Percentiles rank a stretch among this genome's conserved stretches.
Evolutionary conservation across 2,797 vertebrate species (phyloP).

Genomic region (Sphenodon punctatus): DNA sequence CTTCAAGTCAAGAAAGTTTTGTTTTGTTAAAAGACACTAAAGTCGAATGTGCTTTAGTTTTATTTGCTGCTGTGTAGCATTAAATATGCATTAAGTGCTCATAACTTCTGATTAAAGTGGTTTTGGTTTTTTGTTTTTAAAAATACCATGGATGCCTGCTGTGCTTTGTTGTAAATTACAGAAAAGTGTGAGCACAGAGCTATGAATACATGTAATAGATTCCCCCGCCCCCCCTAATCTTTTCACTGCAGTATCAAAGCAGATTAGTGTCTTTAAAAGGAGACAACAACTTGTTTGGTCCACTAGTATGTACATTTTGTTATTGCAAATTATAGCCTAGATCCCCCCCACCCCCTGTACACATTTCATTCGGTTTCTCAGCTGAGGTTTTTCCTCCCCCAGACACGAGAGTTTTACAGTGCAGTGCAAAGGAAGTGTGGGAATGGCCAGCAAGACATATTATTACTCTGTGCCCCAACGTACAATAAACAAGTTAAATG

Average conservation of each 20-base stretch:
- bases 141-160: constrained; percentile 20
- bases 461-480: background rate
- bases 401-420: constrained; percentile 18
- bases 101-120: background rate
- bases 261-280: constrained; percentile 42
- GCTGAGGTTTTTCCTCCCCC: constrained; percentile 19
- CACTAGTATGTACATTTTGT: constrained; percentile 41
- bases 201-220: background rate
- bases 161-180: background rate
- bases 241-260: constrained; percentile 37
- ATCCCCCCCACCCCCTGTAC: background rate
- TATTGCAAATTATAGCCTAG: constrained; percentile 24
- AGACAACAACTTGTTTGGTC: constrained; percentile 35
- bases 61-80: constrained; percentile 40
- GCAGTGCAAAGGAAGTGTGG: constrained; percentile 27
- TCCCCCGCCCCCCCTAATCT: constrained; percentile 12
- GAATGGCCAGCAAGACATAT: constrained; percentile 17
- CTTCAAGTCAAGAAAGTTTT: constrained; percentile 39
- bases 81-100: constrained; percentile 15
- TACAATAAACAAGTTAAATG: constrained; percentile 14
- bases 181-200: background rate
- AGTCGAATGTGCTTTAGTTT: background rate
- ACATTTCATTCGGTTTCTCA: constrained; percentile 27
- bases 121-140: constrained; percentile 16
- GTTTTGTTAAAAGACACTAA: constrained; percentile 42